phyloP scores from a whole-genome alignment of 2,113 vertebrate species.

The Tragelaphus buxtoni region DNA sequence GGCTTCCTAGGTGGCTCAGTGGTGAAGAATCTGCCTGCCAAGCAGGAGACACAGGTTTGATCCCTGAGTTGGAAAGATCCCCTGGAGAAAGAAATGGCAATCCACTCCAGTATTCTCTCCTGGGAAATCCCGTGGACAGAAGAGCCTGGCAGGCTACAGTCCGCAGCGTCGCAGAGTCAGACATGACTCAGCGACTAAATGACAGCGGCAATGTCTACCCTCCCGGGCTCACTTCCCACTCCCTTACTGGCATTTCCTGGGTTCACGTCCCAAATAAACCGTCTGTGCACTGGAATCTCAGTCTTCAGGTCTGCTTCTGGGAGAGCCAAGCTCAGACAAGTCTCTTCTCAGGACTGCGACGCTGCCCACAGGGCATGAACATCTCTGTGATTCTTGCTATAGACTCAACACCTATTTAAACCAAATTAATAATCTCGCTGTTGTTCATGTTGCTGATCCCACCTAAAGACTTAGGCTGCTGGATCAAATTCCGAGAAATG shows the following conservation, averaged over 20 bases:
- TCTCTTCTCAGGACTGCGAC: background rate
- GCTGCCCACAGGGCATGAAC: background rate
- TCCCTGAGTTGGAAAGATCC: background rate
- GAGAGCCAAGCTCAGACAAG: background rate
- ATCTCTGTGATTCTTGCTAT: background rate
- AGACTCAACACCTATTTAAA: background rate
- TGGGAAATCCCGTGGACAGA: background rate
- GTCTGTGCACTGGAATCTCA: background rate
- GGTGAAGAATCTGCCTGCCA: background rate
- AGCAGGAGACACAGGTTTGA: background rate
- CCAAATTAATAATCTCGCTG: background rate
- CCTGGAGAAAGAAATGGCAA: background rate
- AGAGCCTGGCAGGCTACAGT: background rate
- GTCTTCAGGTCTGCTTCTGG: background rate
- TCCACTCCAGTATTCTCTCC: background rate
- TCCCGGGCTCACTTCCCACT: background rate
- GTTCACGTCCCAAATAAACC: background rate
- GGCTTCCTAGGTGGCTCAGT: background rate
- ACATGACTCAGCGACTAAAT: background rate
- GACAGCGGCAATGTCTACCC: background rate
- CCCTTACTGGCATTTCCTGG: background rate
- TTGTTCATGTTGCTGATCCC: background rate
- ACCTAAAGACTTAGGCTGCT: background rate
- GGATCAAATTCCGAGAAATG: background rate
- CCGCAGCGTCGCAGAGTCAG: rapidly evolving